Evolutionary conservation across 2,113 vertebrate genomes (phyloP), one percentile per base, ranked within the genome.

Genomic region (Dendropsophus ebraccatus): DNA sequence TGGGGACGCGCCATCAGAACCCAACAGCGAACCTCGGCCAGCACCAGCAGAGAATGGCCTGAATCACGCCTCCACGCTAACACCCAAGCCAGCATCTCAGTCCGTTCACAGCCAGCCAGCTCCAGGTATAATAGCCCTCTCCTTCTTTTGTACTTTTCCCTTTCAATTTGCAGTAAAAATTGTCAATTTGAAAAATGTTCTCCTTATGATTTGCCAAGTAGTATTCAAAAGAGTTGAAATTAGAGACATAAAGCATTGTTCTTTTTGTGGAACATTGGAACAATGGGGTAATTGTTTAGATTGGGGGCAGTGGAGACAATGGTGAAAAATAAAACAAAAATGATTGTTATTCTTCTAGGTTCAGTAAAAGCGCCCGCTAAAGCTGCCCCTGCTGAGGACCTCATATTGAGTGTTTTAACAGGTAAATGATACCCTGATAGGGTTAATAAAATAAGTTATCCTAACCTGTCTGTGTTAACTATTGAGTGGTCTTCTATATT

Each of bases 391-490:
- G 77, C 77, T 4, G 98, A 99, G 91, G 97, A 99, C 92, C 95
- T 99, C 75, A 96, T 99, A 87, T 96, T 97, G 87, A 98, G 96
- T 35, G 95, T 99, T 77, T 94, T 99, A 88, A 97, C 97, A 90
- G 98, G 97, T 99, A 95, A 94, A 32, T 30, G 2, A 37, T 75
- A 30, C 41, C 5, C 58, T 47, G 17, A n/a, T n/a, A 12, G n/a
- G n/a, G 19, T 3, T 5, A 14, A 45, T 11, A 72, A 10, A 41
- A 72, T 72, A 41, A 23, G n/a, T 62, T n/a, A 62, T 62, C 25
- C 58, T 28, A 12, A 13, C 0, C n/a, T 25, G 10, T 28, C n/a
- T n/a, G 6, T 23, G 19, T 56, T 56, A 56, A 56, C 4, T 23
- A n/a, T n/a, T n/a, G n/a, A n/a, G n/a, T n/a, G n/a, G n/a, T n/a